Percentiles rank a stretch among this genome's conserved stretches.
Conservation (phyloP, 1,140 invertebrate species). For the Nylanderia fulva region DNA sequence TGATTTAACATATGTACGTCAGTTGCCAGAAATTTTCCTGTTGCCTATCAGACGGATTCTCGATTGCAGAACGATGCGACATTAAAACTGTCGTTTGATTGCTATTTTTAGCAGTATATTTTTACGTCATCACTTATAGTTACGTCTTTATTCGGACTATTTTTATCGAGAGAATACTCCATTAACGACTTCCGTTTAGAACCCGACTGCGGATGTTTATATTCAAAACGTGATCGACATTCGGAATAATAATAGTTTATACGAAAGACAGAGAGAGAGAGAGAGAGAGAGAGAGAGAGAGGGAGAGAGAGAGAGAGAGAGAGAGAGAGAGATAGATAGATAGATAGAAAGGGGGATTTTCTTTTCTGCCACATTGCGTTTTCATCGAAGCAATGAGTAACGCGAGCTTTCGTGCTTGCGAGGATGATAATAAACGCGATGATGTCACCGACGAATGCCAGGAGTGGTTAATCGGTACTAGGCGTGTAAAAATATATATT, state of each 20-base stretch:
- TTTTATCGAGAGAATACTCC: constrained; percentile 20
- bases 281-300: background rate
- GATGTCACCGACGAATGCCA: constrained; percentile 46
- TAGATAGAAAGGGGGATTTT: background rate
- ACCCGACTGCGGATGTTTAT: constrained; percentile 39
- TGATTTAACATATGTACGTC: background rate
- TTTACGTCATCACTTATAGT: constrained; percentile 16
- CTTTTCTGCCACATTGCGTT: background rate
- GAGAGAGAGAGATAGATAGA: no score
- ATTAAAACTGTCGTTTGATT: background rate
- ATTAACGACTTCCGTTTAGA: constrained; percentile 51
- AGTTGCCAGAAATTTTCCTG: background rate
- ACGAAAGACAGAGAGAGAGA: background rate
- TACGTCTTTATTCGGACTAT: background rate
- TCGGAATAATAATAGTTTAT: constrained; percentile 30
- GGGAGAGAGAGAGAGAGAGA: background rate
- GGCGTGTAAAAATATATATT: constrained; percentile 61
- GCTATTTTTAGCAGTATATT: background rate
- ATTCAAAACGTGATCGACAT: constrained; percentile 29
- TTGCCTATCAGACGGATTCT: background rate
- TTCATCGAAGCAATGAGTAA: background rate
- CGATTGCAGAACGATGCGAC: background rate
- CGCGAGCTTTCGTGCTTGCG: constrained; percentile 42
- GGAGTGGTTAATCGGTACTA: constrained; percentile 41
- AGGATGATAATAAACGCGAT: constrained; percentile 34